phyloP scores from a whole-genome alignment of 2,888 invertebrate species.

The Synergus japonicus region DNA sequence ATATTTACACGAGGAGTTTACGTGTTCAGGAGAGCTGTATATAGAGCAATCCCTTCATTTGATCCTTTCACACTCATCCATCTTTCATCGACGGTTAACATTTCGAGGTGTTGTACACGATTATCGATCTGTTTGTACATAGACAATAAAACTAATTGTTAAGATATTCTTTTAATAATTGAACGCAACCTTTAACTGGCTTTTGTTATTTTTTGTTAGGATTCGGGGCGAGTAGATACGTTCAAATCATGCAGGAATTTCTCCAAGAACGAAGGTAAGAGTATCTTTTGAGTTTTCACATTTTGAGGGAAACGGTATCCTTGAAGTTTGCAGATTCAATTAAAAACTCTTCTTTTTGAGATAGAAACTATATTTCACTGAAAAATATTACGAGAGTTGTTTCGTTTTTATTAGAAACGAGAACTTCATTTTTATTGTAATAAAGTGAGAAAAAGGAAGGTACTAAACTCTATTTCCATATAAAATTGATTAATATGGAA shows the following conservation, averaged over 20 bases:
- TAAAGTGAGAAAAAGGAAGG: not conserved
- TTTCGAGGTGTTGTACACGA: constrained; percentile 19
- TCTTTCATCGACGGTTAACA: constrained; percentile 9
- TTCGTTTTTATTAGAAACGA: not conserved
- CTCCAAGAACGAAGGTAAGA: not conserved
- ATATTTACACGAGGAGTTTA: constrained; percentile 72
- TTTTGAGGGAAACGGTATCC: too few relatives aligned
- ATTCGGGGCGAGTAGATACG: not conserved
- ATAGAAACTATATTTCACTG: too few relatives aligned
- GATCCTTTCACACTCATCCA: constrained; percentile 10
- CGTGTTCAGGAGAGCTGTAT: constrained; percentile 74
- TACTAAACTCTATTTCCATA: too few relatives aligned
- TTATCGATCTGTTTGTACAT: constrained; percentile 54
- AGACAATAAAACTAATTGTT: constrained; percentile 56
- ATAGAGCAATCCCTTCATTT: constrained; percentile 58
- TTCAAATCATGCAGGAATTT: not conserved
- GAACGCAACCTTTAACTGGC: not conserved
- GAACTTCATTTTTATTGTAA: not conserved
- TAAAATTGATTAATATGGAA: not conserved
- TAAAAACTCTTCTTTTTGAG: too few relatives aligned
- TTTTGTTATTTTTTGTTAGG: not conserved
- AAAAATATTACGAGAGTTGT: too few relatives aligned
- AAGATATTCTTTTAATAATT: constrained; percentile 29
- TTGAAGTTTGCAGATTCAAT: too few relatives aligned
- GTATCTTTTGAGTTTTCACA: too few relatives aligned